Conservation (phyloP, 2,888 invertebrate species). For the Liposcelis brunnea region DNA sequence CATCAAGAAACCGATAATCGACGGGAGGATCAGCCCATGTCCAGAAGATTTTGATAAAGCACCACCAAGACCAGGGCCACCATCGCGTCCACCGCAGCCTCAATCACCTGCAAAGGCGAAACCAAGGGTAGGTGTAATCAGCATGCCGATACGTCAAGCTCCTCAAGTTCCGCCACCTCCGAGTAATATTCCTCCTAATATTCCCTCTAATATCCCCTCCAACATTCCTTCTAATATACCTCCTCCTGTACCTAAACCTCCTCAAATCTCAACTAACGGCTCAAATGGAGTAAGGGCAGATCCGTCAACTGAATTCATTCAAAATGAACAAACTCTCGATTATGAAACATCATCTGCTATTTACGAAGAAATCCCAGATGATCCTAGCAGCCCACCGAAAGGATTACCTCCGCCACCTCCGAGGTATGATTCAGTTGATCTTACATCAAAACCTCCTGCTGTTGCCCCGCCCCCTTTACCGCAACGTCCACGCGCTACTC, state of each 20-base stretch:
- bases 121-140: constrained; percentile 32
- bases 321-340: too few species aligned
- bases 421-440: not conserved
- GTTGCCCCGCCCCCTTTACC: constrained; percentile 20
- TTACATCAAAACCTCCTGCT: not conserved
- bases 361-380: constrained; percentile 39
- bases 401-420: constrained; percentile 14
- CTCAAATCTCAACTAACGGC: not conserved
- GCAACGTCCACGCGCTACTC: constrained; percentile 9
- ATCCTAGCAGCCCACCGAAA: constrained; percentile 17
- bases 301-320: too few species aligned
- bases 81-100: constrained; percentile 35
- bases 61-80: constrained; percentile 23
- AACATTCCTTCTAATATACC: too few species aligned
- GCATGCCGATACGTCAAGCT: constrained; percentile 21
- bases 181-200: constrained; percentile 27
- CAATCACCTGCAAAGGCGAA: constrained; percentile 33
- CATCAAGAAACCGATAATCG: not conserved
- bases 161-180: constrained; percentile 16
- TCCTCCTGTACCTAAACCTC: constrained; percentile 15
- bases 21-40: not conserved
- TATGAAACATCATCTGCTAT: constrained; percentile 24
- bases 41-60: constrained; percentile 13
- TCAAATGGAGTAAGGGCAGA: too few species aligned
- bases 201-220: too few species aligned